These are phyloP conservation scores for Lasius platythorax DNA, from an alignment of 2,888 invertebrate genomes.

Conservation along the genomic window DNA sequence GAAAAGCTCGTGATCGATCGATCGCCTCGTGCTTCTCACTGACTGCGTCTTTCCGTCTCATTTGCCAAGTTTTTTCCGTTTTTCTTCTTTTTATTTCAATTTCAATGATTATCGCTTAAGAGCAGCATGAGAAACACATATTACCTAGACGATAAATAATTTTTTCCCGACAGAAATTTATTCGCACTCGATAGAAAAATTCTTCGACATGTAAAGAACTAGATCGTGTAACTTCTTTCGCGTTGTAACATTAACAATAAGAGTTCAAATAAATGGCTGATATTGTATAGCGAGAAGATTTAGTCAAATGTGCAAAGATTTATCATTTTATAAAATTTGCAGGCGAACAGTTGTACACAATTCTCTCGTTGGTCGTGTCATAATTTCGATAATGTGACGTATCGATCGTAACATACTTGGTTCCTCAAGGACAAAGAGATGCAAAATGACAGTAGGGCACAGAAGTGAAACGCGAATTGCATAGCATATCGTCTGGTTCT, in stretches of 20 bases:
- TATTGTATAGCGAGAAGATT: background rate
- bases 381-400: conserved; percentile 81
- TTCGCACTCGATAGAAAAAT: background rate
- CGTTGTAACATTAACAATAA: background rate
- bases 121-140: background rate
- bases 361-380: conserved; percentile 83
- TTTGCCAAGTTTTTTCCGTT: background rate
- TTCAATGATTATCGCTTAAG: conserved; percentile 1
- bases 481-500: background rate
- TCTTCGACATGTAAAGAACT: background rate
- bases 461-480: conserved; percentile 42
- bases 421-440: conserved; percentile 73
- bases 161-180: background rate
- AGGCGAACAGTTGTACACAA: background rate
- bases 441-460: conserved; percentile 52
- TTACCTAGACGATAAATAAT: background rate
- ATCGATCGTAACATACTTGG: conserved; percentile 71
- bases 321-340: background rate
- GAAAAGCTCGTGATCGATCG: conserved; percentile 48
- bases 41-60: background rate
- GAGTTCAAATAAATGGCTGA: background rate
- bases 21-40: conserved; percentile 17
- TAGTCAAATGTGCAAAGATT: background rate
- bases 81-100: background rate
- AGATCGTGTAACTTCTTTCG: background rate